phyloP scores from a whole-genome alignment of 2,888 invertebrate genomes.

The Fragum fragum region DNA sequence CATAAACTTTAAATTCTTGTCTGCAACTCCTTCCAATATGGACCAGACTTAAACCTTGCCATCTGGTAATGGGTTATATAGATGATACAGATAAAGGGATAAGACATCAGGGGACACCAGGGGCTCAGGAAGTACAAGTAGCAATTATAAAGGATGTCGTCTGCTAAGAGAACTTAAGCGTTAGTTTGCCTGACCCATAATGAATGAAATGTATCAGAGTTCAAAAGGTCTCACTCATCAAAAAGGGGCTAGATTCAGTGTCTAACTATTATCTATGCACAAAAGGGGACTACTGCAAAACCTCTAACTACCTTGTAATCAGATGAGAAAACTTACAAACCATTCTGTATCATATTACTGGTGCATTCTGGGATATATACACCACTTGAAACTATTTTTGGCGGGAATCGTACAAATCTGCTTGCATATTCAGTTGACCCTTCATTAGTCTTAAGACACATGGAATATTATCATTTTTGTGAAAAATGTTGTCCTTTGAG shows the following conservation, averaged over 20 bases:
- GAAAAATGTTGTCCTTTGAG: too few species aligned
- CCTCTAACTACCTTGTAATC: slow-evolving; percentile 31
- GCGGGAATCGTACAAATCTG: neutral
- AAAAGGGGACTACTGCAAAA: slow-evolving; percentile 24
- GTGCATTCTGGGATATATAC: slow-evolving; percentile 18
- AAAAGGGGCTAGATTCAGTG: slow-evolving; percentile 47
- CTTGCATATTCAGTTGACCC: too few species aligned
- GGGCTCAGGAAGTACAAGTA: slow-evolving; percentile 34
- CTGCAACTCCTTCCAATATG: too few species aligned
- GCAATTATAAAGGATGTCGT: slow-evolving; percentile 32
- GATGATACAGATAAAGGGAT: slow-evolving; percentile 8
- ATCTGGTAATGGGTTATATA: too few species aligned
- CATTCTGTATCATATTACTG: neutral
- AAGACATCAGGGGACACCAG: slow-evolving; percentile 29
- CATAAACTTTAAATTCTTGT: too few species aligned
- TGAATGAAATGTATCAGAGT: slow-evolving; percentile 57
- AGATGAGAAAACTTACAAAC: slow-evolving; percentile 22
- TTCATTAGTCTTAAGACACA: too few species aligned
- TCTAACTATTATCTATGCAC: slow-evolving; percentile 66
- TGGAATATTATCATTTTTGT: too few species aligned
- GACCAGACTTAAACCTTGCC: too few species aligned
- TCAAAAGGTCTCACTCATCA: slow-evolving; percentile 67
- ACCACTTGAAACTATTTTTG: slow-evolving; percentile 5
- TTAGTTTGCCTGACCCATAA: slow-evolving; percentile 37
- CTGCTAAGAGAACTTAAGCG: slow-evolving; percentile 23